Evolutionary conservation across 1,140 invertebrate genomes (phyloP), one percentile per base, ranked within the genome.

Genomic region (Planococcus citri): DNA sequence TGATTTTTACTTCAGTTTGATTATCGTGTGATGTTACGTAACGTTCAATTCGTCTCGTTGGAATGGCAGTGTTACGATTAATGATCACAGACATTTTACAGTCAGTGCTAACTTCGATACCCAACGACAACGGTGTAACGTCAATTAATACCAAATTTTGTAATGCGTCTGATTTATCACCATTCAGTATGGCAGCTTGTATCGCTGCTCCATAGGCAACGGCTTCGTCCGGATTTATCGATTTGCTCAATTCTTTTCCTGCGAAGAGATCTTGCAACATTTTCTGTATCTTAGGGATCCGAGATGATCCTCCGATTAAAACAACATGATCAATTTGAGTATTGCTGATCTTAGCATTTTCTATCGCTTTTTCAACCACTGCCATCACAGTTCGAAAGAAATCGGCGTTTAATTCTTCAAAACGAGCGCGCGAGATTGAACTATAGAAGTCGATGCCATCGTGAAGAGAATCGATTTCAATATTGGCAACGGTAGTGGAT

Each of bases 11-110:
- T 78, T 95, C 92, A 10, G 93, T 95, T 75, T 97, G 94, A 2
- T 92, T 93, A 80, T 96, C 94, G 71, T 92, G 95, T 80, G 98
- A 98, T 24, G 95, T 98, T 10, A 95, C 98, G 76, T 98, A 98
- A 72, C 95, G 83, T 12, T 88, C 86, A 76, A 98, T 98, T 0
- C 98, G 83, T 75, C 92, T 91, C 1, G 95, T 97, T 80, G 98
- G 95, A 0, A 98, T 95, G n/a, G n/a, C n/a, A n/a, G n/a, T n/a
- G n/a, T n/a, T n/a, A n/a, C n/a, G n/a, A n/a, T n/a, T n/a, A n/a
- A 24, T 95, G 95, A 38, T 95, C 95, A n/a, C 22, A 98, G 83
- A 57, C 95, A 98, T 82, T 97, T 95, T 77, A 97, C 98, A 73
- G 87, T 87, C 27, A 88, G 78, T 0, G 94, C 96, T 27, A 98